phyloP scores from a whole-genome alignment of 2,888 invertebrate genomes.

The Morpho helenor region DNA sequence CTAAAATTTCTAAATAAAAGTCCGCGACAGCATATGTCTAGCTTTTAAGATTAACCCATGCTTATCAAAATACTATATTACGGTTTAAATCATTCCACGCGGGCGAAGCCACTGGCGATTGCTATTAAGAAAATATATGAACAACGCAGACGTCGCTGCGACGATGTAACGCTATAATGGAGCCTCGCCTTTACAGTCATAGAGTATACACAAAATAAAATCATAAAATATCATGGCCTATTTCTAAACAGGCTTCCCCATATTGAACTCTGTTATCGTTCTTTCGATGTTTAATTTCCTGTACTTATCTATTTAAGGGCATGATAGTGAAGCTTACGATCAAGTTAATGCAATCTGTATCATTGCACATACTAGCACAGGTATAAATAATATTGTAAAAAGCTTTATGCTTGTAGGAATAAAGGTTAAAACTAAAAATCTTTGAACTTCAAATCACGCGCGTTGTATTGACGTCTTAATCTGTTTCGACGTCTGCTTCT shows the following conservation, averaged over 20 bases:
- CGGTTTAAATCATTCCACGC: too few relatives aligned
- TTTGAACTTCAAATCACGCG: neutral
- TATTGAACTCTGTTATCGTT: slow-evolving; percentile 25
- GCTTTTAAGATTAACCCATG: too few relatives aligned
- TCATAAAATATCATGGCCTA: slow-evolving; percentile 11
- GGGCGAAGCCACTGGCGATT: too few relatives aligned
- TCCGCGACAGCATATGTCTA: too few relatives aligned
- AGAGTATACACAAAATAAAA: neutral
- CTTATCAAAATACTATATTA: too few relatives aligned
- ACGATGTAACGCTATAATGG: too few relatives aligned
- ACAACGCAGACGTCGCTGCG: too few relatives aligned
- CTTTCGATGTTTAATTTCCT: slow-evolving; percentile 71
- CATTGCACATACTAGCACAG: slow-evolving; percentile 6
- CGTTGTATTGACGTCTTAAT: neutral
- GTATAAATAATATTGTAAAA: neutral
- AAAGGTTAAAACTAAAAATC: neutral
- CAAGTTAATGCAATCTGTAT: slow-evolving; percentile 18
- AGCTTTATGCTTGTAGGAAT: neutral
- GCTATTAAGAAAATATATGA: too few relatives aligned
- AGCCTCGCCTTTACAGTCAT: too few relatives aligned
- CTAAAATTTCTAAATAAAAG: too few relatives aligned
- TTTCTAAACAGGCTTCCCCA: slow-evolving; percentile 15
- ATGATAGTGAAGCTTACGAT: slow-evolving; percentile 15
- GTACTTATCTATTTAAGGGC: slow-evolving; percentile 46
- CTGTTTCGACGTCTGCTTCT: slow-evolving; percentile 7